Conservation (phyloP, 2,888 invertebrate genomes). For the Anagyrus pseudococci region DNA sequence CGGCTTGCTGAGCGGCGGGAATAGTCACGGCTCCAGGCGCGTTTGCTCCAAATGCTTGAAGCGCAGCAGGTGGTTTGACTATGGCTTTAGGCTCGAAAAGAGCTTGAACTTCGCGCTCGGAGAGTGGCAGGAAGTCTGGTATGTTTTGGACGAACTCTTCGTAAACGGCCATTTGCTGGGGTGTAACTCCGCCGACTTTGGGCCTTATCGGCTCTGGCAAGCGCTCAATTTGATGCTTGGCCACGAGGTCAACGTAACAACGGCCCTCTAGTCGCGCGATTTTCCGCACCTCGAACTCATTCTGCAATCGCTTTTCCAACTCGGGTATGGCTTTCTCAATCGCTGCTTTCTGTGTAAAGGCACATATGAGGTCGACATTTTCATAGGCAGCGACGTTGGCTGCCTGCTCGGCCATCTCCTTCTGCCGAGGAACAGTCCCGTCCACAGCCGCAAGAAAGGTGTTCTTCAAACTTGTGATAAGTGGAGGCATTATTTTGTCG, state of each 20-base stretch:
- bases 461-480: conserved; percentile 86
- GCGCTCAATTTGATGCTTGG: conserved; percentile 90
- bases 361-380: conserved; percentile 96
- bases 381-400: conserved; percentile 88
- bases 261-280: conserved; percentile 88
- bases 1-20: conserved; percentile 53
- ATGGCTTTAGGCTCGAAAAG: conserved; percentile 79
- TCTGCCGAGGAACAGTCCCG: conserved; percentile 70
- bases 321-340: conserved; percentile 97
- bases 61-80: conserved; percentile 49
- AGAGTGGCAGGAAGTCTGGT: conserved; percentile 90
- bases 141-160: conserved; percentile 97
- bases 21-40: conserved; percentile 52
- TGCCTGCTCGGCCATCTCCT: conserved; percentile 90
- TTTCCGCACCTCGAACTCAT: conserved; percentile 90
- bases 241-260: conserved; percentile 87
- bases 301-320: conserved; percentile 89
- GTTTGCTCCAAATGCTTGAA: conserved; percentile 47
- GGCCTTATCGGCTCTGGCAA: conserved; percentile 93
- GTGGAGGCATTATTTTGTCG: conserved; percentile 84
- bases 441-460: conserved; percentile 77
- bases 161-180: conserved; percentile 90
- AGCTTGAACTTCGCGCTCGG: conserved; percentile 76
- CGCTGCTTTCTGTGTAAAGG: conserved; percentile 97
- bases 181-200: conserved; percentile 79